A percentile compares a stretch with the other conserved stretches of the same genome.
phyloP scores from a whole-genome alignment of 2,113 vertebrate species.

The Mola mola region DNA sequence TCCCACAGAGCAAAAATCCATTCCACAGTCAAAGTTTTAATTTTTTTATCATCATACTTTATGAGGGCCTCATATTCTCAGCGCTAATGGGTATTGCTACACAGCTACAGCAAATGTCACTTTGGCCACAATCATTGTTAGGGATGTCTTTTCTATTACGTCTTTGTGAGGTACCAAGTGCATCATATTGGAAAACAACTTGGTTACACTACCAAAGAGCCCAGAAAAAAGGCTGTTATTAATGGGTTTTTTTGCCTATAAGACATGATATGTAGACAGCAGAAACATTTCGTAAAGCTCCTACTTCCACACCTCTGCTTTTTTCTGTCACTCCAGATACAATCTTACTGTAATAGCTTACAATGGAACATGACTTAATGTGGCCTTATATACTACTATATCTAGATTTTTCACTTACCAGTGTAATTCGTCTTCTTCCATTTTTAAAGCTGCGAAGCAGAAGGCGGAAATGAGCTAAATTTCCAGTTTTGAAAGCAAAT shows the following conservation, averaged over 20 bases:
- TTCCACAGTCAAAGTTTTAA: slow-evolving; percentile 17
- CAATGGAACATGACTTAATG: no score
- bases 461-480: not conserved
- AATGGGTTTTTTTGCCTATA: slow-evolving; percentile 53
- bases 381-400: no score
- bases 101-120: slow-evolving; percentile 10
- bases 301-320: slow-evolving; percentile 33
- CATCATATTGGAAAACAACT: slow-evolving; percentile 49
- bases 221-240: slow-evolving; percentile 44
- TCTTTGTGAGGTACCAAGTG: slow-evolving; percentile 35
- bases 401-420: no score
- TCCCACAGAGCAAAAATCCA: slow-evolving; percentile 1
- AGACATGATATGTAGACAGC: slow-evolving; percentile 47
- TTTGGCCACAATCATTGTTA: slow-evolving; percentile 51
- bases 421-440: not conserved
- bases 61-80: slow-evolving; percentile 11
- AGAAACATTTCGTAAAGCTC: slow-evolving; percentile 41
- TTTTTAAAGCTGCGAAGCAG: not conserved
- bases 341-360: not conserved
- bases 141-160: slow-evolving; percentile 31
- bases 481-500: not conserved
- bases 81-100: not conserved
- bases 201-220: slow-evolving; percentile 48
- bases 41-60: slow-evolving; percentile 22
- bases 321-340: slow-evolving; percentile 19